These are phyloP conservation scores for Lepus americanus DNA, from an alignment of 2,113 vertebrate genomes.

Conservation along the genomic window DNA sequence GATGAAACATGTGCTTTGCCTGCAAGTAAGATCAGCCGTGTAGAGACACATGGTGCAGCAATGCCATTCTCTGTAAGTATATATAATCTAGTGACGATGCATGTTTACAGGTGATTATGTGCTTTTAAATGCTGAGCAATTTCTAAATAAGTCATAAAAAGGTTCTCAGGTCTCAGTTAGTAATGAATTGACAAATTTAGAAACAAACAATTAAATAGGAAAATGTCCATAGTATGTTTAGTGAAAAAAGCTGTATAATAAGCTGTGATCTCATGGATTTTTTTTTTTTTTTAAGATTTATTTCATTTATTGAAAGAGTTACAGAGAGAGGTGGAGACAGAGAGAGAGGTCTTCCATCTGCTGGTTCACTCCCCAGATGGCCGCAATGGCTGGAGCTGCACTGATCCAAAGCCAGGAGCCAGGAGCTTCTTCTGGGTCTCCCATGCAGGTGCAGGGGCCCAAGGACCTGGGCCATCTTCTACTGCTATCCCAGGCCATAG, in stretches of 20 bases:
- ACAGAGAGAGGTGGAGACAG: too few relatives aligned
- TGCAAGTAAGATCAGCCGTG: conserved; percentile 82
- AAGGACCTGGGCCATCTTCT: too few relatives aligned
- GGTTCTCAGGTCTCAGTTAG: neutral
- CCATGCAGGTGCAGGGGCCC: too few relatives aligned
- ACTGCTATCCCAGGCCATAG: too few relatives aligned
- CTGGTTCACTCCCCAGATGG: too few relatives aligned
- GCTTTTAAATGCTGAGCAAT: neutral
- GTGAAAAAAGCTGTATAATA: conserved; percentile 27
- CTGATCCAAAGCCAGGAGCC: too few relatives aligned
- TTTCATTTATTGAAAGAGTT: too few relatives aligned
- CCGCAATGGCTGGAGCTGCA: too few relatives aligned
- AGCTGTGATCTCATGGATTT: neutral
- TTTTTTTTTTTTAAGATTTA: too few relatives aligned
- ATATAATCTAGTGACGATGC: neutral
- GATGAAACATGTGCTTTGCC: conserved; percentile 84
- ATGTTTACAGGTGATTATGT: neutral
- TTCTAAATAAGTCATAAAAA: neutral
- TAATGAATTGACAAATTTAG: conserved; percentile 22
- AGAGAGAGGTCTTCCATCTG: too few relatives aligned
- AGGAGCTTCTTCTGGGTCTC: too few relatives aligned
- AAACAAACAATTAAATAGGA: conserved; percentile 1
- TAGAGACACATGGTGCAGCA: conserved; percentile 81
- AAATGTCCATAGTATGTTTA: conserved; percentile 32
- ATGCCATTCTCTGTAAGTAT: conserved; percentile 87